Evolutionary conservation across 2,888 invertebrate genomes (phyloP), one percentile per base, ranked within the genome.

Genomic region (Drosophila anceps): DNA sequence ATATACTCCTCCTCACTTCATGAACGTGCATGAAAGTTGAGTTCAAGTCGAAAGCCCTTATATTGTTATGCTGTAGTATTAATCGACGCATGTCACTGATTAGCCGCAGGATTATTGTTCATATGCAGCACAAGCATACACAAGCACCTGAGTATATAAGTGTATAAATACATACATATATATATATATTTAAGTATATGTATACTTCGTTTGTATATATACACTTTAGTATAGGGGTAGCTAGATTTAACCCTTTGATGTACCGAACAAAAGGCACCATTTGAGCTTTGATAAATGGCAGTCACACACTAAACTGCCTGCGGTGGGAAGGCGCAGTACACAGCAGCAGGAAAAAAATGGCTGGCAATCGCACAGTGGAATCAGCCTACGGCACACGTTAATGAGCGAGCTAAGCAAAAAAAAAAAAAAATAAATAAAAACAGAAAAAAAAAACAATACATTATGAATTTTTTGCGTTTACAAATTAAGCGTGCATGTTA

Each of bases 401-500:
- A 51, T 29, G 37, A 48, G 44, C 37, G 29, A 48, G 43, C 37
- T 27, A 74, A 37, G 33, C 27, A 8, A 69, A 33, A 31, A 61
- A 64, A 58, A 57, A 71, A 3, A 43, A 63, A 59, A 73, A 83
- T 70, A 73, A 59, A 75, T 3, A 41, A 43, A 61, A 62, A 62
- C 57, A 69, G n/a, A 43, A 64, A 64, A 64, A 62, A 66, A 70
- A 48, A 67, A 68, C 76, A 73, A 84, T 82, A 73, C 74, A 81
- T 83, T 82, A 75, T 72, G 73, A 58, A 58, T 57, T 73, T 73
- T 50, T 68, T 50, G 33, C 63, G 57, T 43, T 50, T 50, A 63
- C 74, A 89, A 88, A 90, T 90, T 86, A 87, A 80, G 80, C 90
- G 85, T 90, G 90, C 90, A 90, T 90, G 90, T 85, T 88, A 71